Base-by-base conservation (phyloP, 2,888 invertebrate species). In the Chrysina gloriosa region DNA sequence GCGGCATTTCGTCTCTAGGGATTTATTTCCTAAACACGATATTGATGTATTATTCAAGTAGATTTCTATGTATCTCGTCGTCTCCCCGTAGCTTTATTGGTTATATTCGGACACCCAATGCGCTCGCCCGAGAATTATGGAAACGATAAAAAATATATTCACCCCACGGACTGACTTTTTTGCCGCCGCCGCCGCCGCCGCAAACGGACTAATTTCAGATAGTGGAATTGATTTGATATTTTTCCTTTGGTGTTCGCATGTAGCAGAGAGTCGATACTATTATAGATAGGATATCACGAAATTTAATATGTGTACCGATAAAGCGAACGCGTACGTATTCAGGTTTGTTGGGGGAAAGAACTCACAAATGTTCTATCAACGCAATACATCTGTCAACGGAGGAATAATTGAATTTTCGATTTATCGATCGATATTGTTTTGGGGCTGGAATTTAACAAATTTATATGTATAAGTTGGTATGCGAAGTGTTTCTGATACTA, bases 41-140 rank as follows among this genome's bases (percentile, higher is more conserved):
- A 71, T 65, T 64, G 66, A 70, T 71, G 68, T 71, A 72, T 74
- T 72, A 72, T 71, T 70, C 68, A 70, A 75, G 73, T 73, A 74
- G 73, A 71, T 74, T 75, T 73, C 72, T 52, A 48, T 73, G 74
- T 75, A 73, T 71, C 67, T 68, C 69, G 58, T 45, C 68, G 58
- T 65, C 68, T n/a, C 71, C 71, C 71, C 66, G 56, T 25, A 72
- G 69, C 67, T 72, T 73, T 72, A 72, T 72, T 74, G 70, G 70
- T 68, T 67, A 69, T 70, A 50, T 64, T 45, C 23, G 63, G 48
- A 50, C 48, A 31, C 50, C 50, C 50, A 11, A 23, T 14, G 63
- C 70, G 73, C 71, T 69, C 68, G 58, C 65, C 34, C 45, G 39
- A 63, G 70, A 71, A 70, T 66, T 70, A 64, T 64, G 21, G 48